Percentiles rank a stretch among this genome's conserved stretches.
phyloP scores from a whole-genome alignment of 2,888 invertebrate genomes.

The Unio pictorum region DNA sequence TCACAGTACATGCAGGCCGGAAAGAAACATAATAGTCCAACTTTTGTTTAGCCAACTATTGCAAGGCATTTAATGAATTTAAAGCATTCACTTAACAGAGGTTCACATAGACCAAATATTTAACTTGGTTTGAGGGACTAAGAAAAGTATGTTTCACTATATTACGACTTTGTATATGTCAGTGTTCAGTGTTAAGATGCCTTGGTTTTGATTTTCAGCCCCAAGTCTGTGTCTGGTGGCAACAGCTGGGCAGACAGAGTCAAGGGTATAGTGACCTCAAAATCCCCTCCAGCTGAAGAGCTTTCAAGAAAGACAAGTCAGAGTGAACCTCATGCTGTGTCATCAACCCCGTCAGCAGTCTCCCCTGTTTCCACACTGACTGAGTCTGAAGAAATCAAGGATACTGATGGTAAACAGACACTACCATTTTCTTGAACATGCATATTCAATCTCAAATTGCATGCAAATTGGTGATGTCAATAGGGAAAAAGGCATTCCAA shows the following conservation, averaged over 20 bases:
- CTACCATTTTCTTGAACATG: background rate
- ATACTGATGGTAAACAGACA: conserved; percentile 21
- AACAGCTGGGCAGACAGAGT: conserved; percentile 73
- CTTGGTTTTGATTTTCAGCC: conserved; percentile 4
- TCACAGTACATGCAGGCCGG: too few species aligned
- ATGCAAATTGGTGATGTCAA: too few species aligned
- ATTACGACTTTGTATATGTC: background rate
- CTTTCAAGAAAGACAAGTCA: conserved; percentile 20
- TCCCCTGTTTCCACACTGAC: conserved; percentile 39
- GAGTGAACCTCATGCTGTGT: conserved; percentile 25
- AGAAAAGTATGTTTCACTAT: background rate
- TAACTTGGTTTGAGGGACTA: background rate
- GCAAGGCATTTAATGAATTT: too few species aligned
- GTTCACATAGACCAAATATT: too few species aligned
- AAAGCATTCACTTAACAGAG: too few species aligned
- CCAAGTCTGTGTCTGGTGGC: conserved; percentile 24
- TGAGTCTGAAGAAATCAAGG: conserved; percentile 27
- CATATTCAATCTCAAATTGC: too few species aligned
- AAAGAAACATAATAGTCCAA: too few species aligned
- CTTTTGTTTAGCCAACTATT: too few species aligned
- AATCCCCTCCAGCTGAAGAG: conserved; percentile 14
- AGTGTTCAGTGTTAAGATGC: background rate
- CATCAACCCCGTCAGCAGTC: conserved; percentile 38
- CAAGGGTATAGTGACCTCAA: conserved; percentile 55
- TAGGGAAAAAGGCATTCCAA: too few species aligned